Percentiles rank a stretch among this genome's conserved stretches.
Conservation (phyloP, 2,113 vertebrate genomes). For the Xenopus borealis region DNA sequence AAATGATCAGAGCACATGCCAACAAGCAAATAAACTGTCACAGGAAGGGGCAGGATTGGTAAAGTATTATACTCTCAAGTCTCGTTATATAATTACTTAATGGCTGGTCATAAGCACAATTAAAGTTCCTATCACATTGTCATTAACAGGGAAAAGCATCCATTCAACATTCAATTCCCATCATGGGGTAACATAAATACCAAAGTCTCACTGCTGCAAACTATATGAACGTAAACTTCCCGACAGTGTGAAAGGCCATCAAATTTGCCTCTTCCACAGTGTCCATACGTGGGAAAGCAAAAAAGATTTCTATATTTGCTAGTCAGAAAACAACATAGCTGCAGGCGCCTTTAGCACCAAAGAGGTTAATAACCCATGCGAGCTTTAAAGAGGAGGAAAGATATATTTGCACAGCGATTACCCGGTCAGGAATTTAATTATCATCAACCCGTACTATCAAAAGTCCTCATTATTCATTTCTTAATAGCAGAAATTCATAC, state of each 20-base stretch:
- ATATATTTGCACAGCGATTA: background rate
- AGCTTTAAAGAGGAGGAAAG: constrained; percentile 5
- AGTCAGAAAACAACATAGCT: background rate
- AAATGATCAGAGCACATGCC: too few relatives aligned
- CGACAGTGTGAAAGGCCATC: background rate
- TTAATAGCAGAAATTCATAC: constrained; percentile 8
- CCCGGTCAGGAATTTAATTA: background rate
- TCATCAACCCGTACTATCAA: constrained; percentile 8
- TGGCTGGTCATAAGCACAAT: background rate
- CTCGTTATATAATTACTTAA: background rate
- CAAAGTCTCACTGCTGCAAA: background rate
- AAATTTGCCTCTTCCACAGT: background rate
- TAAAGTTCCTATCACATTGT: background rate
- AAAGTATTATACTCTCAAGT: background rate
- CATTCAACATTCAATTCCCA: background rate
- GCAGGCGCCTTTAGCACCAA: background rate
- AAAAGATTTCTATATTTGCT: background rate
- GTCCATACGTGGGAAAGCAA: background rate
- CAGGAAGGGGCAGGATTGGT: background rate
- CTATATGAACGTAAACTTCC: background rate
- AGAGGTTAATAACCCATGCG: background rate
- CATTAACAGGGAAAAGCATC: background rate
- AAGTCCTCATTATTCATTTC: background rate
- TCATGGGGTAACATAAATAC: background rate
- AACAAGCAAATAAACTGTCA: too few relatives aligned